These are phyloP conservation scores for Coptotermes formosanus DNA, from an alignment of 1,140 invertebrate species.

Conservation along the genomic window DNA sequence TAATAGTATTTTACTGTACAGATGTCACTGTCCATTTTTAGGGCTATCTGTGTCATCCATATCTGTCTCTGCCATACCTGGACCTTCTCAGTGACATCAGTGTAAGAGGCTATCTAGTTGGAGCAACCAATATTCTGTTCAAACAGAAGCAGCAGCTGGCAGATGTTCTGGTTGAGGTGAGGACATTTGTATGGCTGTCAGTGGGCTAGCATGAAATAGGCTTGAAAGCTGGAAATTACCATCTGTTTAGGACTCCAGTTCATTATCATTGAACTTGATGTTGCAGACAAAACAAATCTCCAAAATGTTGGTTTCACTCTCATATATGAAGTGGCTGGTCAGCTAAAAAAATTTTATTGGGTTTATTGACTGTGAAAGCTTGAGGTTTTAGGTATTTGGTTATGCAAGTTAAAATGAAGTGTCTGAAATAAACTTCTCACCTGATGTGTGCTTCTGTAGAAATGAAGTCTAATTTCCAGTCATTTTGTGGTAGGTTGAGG, in stretches of 20 bases:
- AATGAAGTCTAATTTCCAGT: not conserved
- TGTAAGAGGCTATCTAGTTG: constrained; percentile 89
- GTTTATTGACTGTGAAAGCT: too few species aligned
- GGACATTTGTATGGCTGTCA: not conserved
- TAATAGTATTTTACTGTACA: too few species aligned
- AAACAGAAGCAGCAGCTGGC: constrained; percentile 91
- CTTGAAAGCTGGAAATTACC: too few species aligned
- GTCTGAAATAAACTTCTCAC: not conserved
- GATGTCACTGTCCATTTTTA: constrained; percentile 40
- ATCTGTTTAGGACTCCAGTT: too few species aligned
- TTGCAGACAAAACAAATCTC: too few species aligned
- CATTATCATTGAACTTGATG: too few species aligned
- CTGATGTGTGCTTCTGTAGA: constrained; percentile 20
- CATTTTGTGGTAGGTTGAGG: constrained; percentile 55
- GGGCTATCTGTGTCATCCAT: constrained; percentile 94
- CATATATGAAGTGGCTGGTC: too few species aligned
- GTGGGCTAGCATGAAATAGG: too few species aligned
- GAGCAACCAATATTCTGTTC: constrained; percentile 96
- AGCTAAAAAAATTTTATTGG: too few species aligned
- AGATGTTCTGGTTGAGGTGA: constrained; percentile 89
- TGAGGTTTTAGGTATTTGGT: too few species aligned
- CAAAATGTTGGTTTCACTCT: too few species aligned
- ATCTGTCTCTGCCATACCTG: constrained; percentile 92
- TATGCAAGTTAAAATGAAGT: too few species aligned
- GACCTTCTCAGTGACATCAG: constrained; percentile 86